Percentiles rank a stretch among this genome's conserved stretches.
Evolutionary conservation across 1,140 invertebrate species (phyloP).

Genomic region (Berghia stephanieae): DNA sequence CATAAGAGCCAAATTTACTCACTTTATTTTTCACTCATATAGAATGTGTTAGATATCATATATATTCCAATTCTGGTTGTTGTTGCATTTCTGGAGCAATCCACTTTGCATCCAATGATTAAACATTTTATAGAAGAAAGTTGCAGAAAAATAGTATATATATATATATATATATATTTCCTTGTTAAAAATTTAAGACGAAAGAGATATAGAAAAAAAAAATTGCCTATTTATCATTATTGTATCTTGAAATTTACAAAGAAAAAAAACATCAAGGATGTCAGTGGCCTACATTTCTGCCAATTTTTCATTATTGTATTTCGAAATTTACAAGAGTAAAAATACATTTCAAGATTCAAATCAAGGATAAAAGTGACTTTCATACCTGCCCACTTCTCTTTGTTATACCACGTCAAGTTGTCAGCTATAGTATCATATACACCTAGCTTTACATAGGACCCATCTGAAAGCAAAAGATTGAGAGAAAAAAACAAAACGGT

Average conservation of each 20-base stretch:
- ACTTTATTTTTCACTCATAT: too few relatives aligned
- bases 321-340: too few relatives aligned
- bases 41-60: too few relatives aligned
- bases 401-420: slow-evolving; percentile 91
- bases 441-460: slow-evolving; percentile 93
- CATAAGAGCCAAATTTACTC: too few relatives aligned
- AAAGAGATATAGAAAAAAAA: slow-evolving; percentile 3
- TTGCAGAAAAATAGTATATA: too few relatives aligned
- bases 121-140: too few relatives aligned
- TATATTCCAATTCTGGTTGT: too few relatives aligned
- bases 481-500: background rate
- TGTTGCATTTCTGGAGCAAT: too few relatives aligned
- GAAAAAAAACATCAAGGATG: too few relatives aligned
- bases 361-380: background rate
- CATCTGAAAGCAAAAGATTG: slow-evolving; percentile 72
- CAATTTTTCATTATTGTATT: too few relatives aligned
- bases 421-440: slow-evolving; percentile 95
- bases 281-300: too few relatives aligned
- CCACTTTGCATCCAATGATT: too few relatives aligned
- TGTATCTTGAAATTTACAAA: background rate
- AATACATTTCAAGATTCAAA: background rate
- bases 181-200: background rate
- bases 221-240: background rate
- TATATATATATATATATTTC: background rate
- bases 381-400: slow-evolving; percentile 88